Percentiles rank a stretch among this genome's conserved stretches.
phyloP scores from a whole-genome alignment of 2,888 invertebrate species.

The Schizaphis graminum region DNA sequence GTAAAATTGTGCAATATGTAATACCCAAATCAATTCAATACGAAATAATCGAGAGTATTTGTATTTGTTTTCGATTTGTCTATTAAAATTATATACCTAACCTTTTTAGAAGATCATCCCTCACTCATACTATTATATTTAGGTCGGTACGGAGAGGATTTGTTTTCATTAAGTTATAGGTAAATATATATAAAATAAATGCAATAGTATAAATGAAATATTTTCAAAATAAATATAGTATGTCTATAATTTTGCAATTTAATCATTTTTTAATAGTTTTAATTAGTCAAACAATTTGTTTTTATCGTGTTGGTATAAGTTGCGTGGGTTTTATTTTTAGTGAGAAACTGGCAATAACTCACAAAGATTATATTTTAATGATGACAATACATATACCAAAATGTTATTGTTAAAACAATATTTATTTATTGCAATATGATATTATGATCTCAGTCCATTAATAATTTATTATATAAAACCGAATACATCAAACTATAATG shows the following conservation, averaged over 20 bases:
- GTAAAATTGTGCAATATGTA: slow-evolving; percentile 35
- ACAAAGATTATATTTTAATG: slow-evolving; percentile 42
- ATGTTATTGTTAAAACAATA: slow-evolving; percentile 35
- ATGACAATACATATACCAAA: slow-evolving; percentile 31
- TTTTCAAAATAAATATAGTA: not conserved
- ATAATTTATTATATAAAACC: not conserved
- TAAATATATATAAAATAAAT: not conserved
- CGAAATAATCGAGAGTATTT: not conserved
- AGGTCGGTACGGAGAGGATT: not conserved
- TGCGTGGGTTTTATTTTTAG: slow-evolving; percentile 9
- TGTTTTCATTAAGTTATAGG: not conserved
- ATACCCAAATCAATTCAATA: not conserved
- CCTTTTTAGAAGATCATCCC: not conserved
- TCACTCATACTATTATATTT: not conserved
- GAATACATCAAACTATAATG: not conserved
- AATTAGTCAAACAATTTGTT: slow-evolving; percentile 6
- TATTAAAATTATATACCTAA: not conserved
- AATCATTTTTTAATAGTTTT: slow-evolving; percentile 41
- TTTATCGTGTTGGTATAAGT: not conserved
- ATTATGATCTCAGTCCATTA: slow-evolving; percentile 4
- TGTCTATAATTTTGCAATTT: not conserved
- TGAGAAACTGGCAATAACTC: slow-evolving; percentile 29
- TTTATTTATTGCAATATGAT: not conserved
- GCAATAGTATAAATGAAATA: not conserved
- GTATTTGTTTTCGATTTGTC: not conserved